These are phyloP conservation scores for Lepus oiostolus DNA, from an alignment of 2,797 vertebrate species.

Conservation along the genomic window DNA sequence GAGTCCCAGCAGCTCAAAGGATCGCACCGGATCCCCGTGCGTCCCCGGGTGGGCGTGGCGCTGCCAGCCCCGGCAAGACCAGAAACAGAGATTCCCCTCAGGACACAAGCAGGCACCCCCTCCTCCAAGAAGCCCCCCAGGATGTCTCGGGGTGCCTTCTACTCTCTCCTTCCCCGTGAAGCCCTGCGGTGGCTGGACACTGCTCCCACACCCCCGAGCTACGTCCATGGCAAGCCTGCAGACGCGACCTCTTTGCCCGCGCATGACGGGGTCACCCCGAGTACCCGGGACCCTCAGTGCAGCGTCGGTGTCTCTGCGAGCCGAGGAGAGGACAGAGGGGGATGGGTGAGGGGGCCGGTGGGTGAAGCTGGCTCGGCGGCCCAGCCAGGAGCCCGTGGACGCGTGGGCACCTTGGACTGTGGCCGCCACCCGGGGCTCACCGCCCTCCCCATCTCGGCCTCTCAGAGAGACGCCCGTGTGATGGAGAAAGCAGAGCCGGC, in stretches of 20 bases:
- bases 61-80: rapidly evolving
- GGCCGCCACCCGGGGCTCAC: neutral
- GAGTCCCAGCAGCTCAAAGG: too few relatives aligned
- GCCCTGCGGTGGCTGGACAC: neutral
- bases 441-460: neutral
- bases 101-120: neutral
- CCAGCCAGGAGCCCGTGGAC: too few relatives aligned
- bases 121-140: neutral
- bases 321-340: neutral
- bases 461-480: rapidly evolving
- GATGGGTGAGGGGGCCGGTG: neutral
- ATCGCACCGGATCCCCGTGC: too few relatives aligned
- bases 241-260: too few relatives aligned
- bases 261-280: too few relatives aligned
- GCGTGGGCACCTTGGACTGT: neutral
- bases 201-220: neutral
- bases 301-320: neutral
- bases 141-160: neutral
- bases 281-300: neutral
- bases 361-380: too few relatives aligned
- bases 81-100: neutral
- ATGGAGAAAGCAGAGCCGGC: rapidly evolving
- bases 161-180: neutral
- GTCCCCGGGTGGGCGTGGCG: rapidly evolving
- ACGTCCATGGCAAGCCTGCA: rapidly evolving